phyloP scores from a whole-genome alignment of 2,797 vertebrate species.

The Champsocephalus esox region DNA sequence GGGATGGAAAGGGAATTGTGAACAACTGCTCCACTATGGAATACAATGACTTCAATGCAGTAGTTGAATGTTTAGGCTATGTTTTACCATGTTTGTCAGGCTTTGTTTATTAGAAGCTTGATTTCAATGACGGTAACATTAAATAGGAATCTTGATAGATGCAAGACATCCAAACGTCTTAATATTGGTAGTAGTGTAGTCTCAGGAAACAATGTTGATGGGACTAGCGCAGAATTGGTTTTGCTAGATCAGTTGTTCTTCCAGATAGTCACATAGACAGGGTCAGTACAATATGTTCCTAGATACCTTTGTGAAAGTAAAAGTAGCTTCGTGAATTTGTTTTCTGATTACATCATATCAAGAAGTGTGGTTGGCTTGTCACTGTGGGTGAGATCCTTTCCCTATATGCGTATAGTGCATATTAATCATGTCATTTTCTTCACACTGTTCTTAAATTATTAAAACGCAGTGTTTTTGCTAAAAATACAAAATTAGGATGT shows the following conservation, averaged over 20 bases:
- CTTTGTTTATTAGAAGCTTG: not conserved
- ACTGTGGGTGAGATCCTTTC: conserved; percentile 13
- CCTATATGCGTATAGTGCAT: conserved; percentile 14
- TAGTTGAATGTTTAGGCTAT: not conserved
- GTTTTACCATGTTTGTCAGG: not conserved
- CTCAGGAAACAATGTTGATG: not conserved
- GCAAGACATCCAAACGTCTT: not conserved
- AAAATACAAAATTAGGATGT: not conserved
- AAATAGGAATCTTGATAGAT: not conserved
- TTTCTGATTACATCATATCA: conserved; percentile 36
- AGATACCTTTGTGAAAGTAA: conserved; percentile 31
- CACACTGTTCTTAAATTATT: not conserved
- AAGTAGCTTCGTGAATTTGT: conserved; percentile 20
- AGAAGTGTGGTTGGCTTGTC: conserved; percentile 13
- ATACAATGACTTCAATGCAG: not conserved
- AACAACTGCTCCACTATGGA: no score
- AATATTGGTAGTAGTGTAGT: conserved; percentile 2
- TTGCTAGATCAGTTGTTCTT: conserved; percentile 28
- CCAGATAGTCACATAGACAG: conserved; percentile 17
- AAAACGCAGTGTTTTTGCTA: not conserved
- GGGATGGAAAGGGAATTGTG: not conserved
- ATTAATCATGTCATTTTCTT: conserved; percentile 3
- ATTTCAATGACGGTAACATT: not conserved
- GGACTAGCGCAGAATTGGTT: not conserved
- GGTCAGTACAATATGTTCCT: conserved; percentile 39